phyloP scores from a whole-genome alignment of 2,888 invertebrate species.

The Drosophila longiperda region DNA sequence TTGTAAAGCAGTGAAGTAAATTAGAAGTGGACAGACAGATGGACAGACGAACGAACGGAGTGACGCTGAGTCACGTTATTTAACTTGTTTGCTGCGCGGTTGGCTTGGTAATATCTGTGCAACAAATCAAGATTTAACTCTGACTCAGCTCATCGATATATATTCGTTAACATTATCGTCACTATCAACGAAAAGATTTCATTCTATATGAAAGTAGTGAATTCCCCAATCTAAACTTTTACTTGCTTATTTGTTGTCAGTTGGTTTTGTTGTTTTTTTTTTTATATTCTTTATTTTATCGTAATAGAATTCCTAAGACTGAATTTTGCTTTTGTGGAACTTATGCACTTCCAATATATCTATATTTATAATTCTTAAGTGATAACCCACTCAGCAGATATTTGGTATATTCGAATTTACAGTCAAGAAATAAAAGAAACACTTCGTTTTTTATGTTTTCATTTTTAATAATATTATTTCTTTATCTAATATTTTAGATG shows the following conservation, averaged over 20 bases:
- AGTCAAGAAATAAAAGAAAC: not conserved
- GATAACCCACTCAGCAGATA: not conserved
- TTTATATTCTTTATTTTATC: not conserved
- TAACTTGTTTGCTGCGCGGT: slow-evolving; percentile 23
- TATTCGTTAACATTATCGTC: slow-evolving; percentile 2
- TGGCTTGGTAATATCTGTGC: slow-evolving; percentile 22
- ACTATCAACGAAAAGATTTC: slow-evolving; percentile 1
- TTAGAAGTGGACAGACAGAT: slow-evolving; percentile 4
- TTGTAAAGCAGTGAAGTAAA: slow-evolving; percentile 18
- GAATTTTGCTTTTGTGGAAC: not conserved
- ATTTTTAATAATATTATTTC: not conserved
- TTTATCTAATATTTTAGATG: not conserved
- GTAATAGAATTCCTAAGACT: not conserved
- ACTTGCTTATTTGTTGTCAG: not conserved
- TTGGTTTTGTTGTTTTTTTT: not conserved
- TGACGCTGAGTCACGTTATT: slow-evolving; percentile 32
- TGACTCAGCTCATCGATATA: slow-evolving; percentile 22
- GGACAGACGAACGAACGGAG: not conserved
- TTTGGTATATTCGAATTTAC: not conserved
- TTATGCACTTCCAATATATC: too few species aligned
- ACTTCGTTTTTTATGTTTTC: not conserved
- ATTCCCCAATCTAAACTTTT: not conserved
- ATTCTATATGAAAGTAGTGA: not conserved
- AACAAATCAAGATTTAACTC: slow-evolving; percentile 18
- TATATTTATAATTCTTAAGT: too few species aligned